A percentile compares a stretch with the other conserved stretches of the same genome.
Evolutionary conservation across 2,888 invertebrate genomes (phyloP).

Genomic region (Aproaerema taeniolella): DNA sequence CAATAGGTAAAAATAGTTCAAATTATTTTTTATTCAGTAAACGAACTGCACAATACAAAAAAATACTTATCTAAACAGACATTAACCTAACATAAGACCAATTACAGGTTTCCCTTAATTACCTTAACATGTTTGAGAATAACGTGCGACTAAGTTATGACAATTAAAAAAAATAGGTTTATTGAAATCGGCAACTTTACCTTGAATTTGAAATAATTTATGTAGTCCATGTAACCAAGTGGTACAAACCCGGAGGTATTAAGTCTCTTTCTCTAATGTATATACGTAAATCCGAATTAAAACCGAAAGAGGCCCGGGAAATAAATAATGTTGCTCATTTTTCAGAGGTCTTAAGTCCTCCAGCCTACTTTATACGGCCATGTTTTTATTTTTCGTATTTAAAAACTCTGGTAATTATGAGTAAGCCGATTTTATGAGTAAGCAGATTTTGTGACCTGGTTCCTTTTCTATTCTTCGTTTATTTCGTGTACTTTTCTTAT

Average conservation of each 20-base stretch:
- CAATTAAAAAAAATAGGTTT: no score
- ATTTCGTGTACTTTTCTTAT: slow-evolving; percentile 22
- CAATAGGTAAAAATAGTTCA: no score
- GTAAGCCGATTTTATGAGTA: slow-evolving; percentile 45
- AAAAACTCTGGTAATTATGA: slow-evolving; percentile 65
- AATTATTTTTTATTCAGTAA: no score
- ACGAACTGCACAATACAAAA: no score
- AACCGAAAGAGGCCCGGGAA: slow-evolving; percentile 56
- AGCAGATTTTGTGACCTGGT: slow-evolving; percentile 28
- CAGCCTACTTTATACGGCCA: slow-evolving; percentile 51
- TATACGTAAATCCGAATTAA: slow-evolving; percentile 73
- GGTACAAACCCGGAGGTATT: slow-evolving; percentile 39
- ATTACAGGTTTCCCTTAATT: no score
- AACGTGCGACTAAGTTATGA: no score
- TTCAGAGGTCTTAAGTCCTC: slow-evolving; percentile 66
- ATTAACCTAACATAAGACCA: no score
- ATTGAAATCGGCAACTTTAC: no score
- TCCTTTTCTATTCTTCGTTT: slow-evolving; percentile 20
- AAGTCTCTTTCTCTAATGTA: slow-evolving; percentile 64
- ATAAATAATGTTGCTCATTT: slow-evolving; percentile 69
- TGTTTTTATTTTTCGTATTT: slow-evolving; percentile 60
- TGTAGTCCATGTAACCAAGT: no score
- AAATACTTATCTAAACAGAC: no score
- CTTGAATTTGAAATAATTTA: no score
- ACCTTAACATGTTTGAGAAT: no score